Conservation (phyloP, 2,797 vertebrate genomes). For the Myoxocephalus aenaeus region DNA sequence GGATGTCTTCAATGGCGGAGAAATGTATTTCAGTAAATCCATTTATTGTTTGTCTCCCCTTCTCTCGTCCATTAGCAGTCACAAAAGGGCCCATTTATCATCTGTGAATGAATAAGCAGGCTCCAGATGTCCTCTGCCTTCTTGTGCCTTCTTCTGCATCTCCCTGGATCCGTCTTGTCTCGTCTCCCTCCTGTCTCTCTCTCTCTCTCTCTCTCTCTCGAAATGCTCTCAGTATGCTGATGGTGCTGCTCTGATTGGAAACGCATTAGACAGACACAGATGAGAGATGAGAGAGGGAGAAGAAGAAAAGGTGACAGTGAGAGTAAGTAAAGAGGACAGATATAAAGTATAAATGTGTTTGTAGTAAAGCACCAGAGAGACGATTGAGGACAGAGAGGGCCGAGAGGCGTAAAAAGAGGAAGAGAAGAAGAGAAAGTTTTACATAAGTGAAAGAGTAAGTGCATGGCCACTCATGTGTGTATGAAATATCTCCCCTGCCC, state of each 20-base stretch:
- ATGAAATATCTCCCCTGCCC: slow-evolving; percentile 65
- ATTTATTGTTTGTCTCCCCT: slow-evolving; percentile 61
- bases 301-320: slow-evolving; percentile 45
- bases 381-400: slow-evolving; percentile 33
- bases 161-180: slow-evolving; percentile 55
- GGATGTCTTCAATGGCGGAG: slow-evolving; percentile 37
- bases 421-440: slow-evolving; percentile 57
- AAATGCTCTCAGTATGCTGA: slow-evolving; percentile 60
- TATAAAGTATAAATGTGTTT: slow-evolving; percentile 67
- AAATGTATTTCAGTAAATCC: slow-evolving; percentile 52
- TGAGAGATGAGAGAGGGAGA: slow-evolving; percentile 56
- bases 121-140: slow-evolving; percentile 70
- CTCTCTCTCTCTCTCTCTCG: slow-evolving; percentile 1
- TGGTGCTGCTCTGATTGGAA: slow-evolving; percentile 62
- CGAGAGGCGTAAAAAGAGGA: slow-evolving; percentile 13
- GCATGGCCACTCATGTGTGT: slow-evolving; percentile 49
- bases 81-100: slow-evolving; percentile 64
- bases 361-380: slow-evolving; percentile 49
- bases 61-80: slow-evolving; percentile 51
- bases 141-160: slow-evolving; percentile 43
- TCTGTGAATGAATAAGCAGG: slow-evolving; percentile 67
- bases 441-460: slow-evolving; percentile 43
- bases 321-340: slow-evolving; percentile 67
- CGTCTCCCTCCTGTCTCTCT: slow-evolving; percentile 49
- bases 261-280: slow-evolving; percentile 61